These are phyloP conservation scores for Limulus polyphemus DNA, from an alignment of 2,888 invertebrate genomes.

Conservation along the genomic window DNA sequence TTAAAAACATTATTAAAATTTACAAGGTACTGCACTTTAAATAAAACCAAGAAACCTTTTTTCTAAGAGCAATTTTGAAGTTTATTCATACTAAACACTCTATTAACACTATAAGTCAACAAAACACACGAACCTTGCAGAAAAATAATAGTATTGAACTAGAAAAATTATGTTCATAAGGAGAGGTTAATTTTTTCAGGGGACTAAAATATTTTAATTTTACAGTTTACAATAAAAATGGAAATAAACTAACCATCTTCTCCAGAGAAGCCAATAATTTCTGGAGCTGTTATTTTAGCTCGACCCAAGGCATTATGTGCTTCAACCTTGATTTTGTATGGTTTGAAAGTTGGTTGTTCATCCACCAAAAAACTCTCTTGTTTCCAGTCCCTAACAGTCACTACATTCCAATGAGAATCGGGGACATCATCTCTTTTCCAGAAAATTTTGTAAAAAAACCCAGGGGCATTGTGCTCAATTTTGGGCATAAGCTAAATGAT, in stretches of 20 bases:
- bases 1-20: too few species aligned
- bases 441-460: conserved; percentile 39
- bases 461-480: conserved; percentile 40
- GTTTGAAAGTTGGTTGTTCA: conserved; percentile 36
- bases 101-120: too few species aligned
- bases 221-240: conserved; percentile 2
- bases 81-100: too few species aligned
- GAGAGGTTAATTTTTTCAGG: too few species aligned
- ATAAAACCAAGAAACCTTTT: too few species aligned
- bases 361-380: conserved; percentile 32
- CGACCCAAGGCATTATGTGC: conserved; percentile 20
- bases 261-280: conserved; percentile 79
- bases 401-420: conserved; percentile 13
- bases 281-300: conserved; percentile 50
- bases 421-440: conserved; percentile 29
- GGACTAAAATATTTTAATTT: too few species aligned
- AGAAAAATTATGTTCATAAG: too few species aligned
- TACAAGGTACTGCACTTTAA: too few species aligned
- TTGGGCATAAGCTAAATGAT: conserved; percentile 37
- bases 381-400: conserved; percentile 19
- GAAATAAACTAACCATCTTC: conserved; percentile 53
- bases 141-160: too few species aligned
- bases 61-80: too few species aligned
- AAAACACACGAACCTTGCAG: too few species aligned
- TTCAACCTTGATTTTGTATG: conserved; percentile 31